Conservation (phyloP, 2,113 vertebrate genomes). For the Leptosomus discolor region DNA sequence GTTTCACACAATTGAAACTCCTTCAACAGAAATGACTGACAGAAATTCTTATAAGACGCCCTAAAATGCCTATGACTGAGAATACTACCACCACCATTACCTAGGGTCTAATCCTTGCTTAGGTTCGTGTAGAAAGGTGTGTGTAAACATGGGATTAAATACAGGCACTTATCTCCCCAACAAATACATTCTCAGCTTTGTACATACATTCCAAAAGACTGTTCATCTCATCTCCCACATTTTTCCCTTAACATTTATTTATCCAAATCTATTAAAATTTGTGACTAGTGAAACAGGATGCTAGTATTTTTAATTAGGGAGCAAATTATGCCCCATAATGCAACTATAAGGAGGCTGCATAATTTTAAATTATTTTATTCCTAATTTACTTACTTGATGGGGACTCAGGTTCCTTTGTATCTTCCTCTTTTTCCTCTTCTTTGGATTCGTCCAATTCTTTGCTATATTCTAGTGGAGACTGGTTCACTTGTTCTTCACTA, state of each 20-base stretch:
- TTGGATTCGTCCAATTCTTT: slow-evolving; percentile 89
- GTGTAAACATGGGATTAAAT: neutral
- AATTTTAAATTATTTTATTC: neutral
- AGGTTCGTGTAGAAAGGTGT: neutral
- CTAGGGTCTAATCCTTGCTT: neutral
- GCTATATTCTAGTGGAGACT: slow-evolving; percentile 79
- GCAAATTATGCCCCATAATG: neutral
- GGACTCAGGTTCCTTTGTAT: slow-evolving; percentile 83
- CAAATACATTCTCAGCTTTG: neutral
- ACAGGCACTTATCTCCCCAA: neutral
- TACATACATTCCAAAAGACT: neutral
- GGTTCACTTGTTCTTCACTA: slow-evolving; percentile 79
- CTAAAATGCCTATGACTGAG: neutral
- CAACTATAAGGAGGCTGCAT: neutral
- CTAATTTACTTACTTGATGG: slow-evolving; percentile 73
- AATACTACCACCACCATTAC: neutral
- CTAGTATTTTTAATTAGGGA: neutral
- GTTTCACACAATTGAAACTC: neutral
- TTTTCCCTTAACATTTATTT: neutral
- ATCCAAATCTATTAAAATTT: neutral
- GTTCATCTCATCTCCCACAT: neutral
- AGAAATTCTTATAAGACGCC: neutral
- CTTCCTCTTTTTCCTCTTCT: slow-evolving; percentile 90
- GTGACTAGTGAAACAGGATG: neutral
- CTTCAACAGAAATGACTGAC: neutral